These are phyloP conservation scores for Leucozona laternaria DNA, from an alignment of 2,888 invertebrate species.

Conservation along the genomic window DNA sequence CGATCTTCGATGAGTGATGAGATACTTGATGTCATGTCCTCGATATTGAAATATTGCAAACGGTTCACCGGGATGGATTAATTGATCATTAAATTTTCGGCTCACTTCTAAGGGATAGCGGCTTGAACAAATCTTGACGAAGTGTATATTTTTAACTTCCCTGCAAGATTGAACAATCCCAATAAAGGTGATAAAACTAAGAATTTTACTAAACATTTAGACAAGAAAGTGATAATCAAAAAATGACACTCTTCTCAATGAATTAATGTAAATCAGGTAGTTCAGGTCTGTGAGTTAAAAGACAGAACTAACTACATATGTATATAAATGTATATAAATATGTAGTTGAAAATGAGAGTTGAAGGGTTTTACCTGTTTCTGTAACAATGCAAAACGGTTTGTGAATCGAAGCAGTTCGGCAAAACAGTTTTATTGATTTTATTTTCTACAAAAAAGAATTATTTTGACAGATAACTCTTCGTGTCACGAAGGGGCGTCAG, in stretches of 20 bases:
- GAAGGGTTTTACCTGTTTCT: too few relatives aligned
- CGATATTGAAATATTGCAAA: slow-evolving; percentile 21
- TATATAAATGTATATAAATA: too few relatives aligned
- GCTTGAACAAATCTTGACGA: neutral
- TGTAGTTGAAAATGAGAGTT: too few relatives aligned
- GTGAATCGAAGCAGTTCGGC: too few relatives aligned
- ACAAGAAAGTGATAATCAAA: neutral
- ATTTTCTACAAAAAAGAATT: too few relatives aligned
- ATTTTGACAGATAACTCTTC: too few relatives aligned
- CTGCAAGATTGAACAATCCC: neutral
- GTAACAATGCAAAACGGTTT: too few relatives aligned
- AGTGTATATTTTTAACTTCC: neutral
- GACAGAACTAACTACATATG: too few relatives aligned
- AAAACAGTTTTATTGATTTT: too few relatives aligned
- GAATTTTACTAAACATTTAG: neutral
- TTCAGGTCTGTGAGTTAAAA: neutral
- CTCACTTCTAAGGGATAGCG: neutral
- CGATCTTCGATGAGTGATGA: neutral
- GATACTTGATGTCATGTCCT: neutral
- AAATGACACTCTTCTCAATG: neutral
- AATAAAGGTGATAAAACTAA: neutral
- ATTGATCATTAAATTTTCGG: slow-evolving; percentile 17
- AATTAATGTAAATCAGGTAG: neutral
- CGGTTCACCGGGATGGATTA: neutral
- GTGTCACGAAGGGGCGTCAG: too few relatives aligned